A percentile compares a stretch with the other conserved stretches of the same genome.
phyloP scores from a whole-genome alignment of 2,113 vertebrate species.

The Brevimyrus niger region DNA sequence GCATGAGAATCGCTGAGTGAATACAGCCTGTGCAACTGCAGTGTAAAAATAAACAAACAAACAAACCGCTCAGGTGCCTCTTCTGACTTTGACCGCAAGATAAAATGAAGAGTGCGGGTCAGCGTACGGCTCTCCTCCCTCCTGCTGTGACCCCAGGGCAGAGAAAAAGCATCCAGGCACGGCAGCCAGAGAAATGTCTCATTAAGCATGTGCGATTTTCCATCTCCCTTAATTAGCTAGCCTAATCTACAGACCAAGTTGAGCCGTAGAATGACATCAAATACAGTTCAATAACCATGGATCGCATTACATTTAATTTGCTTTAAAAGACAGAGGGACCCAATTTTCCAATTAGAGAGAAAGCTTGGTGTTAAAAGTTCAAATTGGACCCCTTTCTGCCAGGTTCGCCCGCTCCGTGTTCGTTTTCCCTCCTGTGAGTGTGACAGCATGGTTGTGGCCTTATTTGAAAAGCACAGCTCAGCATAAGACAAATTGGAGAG shows the following conservation, averaged over 20 bases:
- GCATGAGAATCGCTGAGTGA: not conserved
- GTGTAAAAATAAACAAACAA: not conserved
- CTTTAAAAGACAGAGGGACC: conserved; percentile 25
- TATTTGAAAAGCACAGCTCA: conserved; percentile 24
- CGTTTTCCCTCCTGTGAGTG: not conserved
- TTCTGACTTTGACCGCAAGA: not conserved
- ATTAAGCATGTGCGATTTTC: conserved; percentile 40
- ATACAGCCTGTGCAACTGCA: not conserved
- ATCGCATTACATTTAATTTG: conserved; percentile 26
- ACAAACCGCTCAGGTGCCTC: not conserved
- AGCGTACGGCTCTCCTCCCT: not conserved
- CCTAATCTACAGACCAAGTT: conserved; percentile 10
- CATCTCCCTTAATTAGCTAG: conserved; percentile 27
- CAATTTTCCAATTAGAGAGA: conserved; percentile 20
- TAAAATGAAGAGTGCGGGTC: conserved; percentile 18
- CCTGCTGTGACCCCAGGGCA: not conserved
- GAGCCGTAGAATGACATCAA: conserved; percentile 3
- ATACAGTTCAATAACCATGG: conserved; percentile 13
- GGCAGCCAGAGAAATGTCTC: conserved; percentile 39
- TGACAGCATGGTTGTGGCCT: conserved; percentile 20
- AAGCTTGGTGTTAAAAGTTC: conserved; percentile 18
- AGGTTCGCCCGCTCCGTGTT: not conserved
- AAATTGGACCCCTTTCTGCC: conserved; percentile 1
- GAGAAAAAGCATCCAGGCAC: conserved; percentile 29
- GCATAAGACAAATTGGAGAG: conserved; percentile 7